These are phyloP conservation scores for Belonocnema kinseyi DNA, from an alignment of 1,140 invertebrate genomes.

Conservation along the genomic window DNA sequence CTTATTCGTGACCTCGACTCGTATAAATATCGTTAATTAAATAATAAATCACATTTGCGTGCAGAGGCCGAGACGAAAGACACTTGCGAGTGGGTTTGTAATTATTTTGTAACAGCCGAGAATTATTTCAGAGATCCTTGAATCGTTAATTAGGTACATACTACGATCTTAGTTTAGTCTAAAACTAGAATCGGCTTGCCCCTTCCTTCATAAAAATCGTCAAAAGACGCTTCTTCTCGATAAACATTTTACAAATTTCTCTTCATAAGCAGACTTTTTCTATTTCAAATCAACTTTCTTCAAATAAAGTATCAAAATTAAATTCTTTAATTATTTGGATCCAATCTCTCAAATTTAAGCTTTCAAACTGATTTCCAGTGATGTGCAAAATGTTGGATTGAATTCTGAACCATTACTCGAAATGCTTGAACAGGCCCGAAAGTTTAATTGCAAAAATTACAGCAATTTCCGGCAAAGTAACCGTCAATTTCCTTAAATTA, in stretches of 20 bases:
- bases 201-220: slow-evolving; percentile 6
- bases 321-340: too few species aligned
- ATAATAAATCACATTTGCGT: slow-evolving; percentile 48
- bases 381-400: too few species aligned
- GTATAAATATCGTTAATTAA: slow-evolving; percentile 44
- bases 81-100: slow-evolving; percentile 48
- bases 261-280: background rate
- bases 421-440: too few species aligned
- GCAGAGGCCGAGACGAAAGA: slow-evolving; percentile 47
- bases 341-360: too few species aligned
- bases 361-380: too few species aligned
- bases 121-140: slow-evolving; percentile 59
- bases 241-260: background rate
- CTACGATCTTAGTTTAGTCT: slow-evolving; percentile 50
- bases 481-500: too few species aligned
- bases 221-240: background rate
- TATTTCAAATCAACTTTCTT: too few species aligned
- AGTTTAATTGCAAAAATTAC: too few species aligned
- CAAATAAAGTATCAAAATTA: too few species aligned
- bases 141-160: slow-evolving; percentile 63
- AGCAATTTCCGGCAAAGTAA: too few species aligned
- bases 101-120: slow-evolving; percentile 51
- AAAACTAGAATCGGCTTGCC: slow-evolving; percentile 36
- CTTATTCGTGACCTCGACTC: slow-evolving; percentile 28
- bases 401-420: too few species aligned